Percentiles rank a stretch among this genome's conserved stretches.
These are phyloP conservation scores for Crotophaga sulcirostris DNA, from an alignment of 2,113 vertebrate species.

Conservation along the genomic window DNA sequence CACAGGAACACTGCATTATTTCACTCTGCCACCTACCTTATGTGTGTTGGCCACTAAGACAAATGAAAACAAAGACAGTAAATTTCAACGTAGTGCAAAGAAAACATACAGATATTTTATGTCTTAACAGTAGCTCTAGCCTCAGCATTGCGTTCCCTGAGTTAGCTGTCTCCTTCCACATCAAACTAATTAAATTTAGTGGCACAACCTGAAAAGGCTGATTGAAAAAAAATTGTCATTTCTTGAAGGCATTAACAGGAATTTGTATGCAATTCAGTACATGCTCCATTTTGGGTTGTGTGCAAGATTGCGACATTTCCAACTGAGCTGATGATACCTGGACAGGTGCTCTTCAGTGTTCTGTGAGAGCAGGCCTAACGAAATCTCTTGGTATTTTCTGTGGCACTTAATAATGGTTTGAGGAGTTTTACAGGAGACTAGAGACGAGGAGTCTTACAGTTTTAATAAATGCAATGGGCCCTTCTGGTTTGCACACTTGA, in stretches of 20 bases:
- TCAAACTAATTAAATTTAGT: background rate
- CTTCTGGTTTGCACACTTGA: background rate
- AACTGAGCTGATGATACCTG: rapidly evolving
- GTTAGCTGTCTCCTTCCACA: background rate
- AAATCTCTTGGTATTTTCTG: background rate
- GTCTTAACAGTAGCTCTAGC: background rate
- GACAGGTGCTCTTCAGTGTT: rapidly evolving
- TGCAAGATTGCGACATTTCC: background rate
- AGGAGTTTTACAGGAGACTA: background rate
- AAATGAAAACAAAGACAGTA: background rate
- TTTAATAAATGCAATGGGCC: background rate
- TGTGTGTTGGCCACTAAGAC: background rate
- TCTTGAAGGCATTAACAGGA: background rate
- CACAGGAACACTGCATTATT: background rate
- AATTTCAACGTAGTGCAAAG: background rate
- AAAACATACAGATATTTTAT: background rate
- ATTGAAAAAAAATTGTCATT: background rate
- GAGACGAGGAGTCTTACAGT: background rate
- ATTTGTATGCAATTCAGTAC: rapidly evolving
- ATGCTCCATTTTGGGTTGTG: background rate
- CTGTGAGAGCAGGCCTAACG: background rate
- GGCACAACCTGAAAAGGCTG: background rate
- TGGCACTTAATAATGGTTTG: background rate
- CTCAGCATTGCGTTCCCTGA: background rate
- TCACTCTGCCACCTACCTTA: background rate